Evolutionary conservation across 2,888 invertebrate genomes (phyloP).

Genomic region (Mongoloraphidia duomilia): DNA sequence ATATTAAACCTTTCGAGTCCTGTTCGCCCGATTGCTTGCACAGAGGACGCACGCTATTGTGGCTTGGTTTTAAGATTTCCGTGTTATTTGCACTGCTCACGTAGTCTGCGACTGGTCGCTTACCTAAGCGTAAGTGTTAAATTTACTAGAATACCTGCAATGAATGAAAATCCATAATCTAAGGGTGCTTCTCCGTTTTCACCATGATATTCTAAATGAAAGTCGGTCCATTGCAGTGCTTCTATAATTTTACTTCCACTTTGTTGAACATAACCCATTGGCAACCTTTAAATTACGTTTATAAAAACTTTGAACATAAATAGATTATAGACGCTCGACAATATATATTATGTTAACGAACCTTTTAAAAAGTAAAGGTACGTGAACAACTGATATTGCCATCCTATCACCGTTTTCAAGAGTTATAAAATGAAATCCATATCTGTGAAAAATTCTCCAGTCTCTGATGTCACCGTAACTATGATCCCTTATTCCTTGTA

Average conservation of each 20-base stretch:
- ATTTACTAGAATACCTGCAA: constrained; percentile 31
- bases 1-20: too few species aligned
- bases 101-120: too few species aligned
- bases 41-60: too few species aligned
- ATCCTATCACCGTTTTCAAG: constrained; percentile 55
- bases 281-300: constrained; percentile 32
- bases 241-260: constrained; percentile 26
- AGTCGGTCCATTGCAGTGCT: constrained; percentile 33
- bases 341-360: constrained; percentile 8
- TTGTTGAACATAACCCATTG: constrained; percentile 45
- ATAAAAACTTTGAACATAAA: not conserved
- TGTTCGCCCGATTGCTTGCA: constrained; percentile 10
- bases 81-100: too few species aligned
- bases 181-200: constrained; percentile 40
- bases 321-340: constrained; percentile 5
- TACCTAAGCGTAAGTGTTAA: too few species aligned
- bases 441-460: constrained; percentile 53
- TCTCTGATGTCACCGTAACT: constrained; percentile 46
- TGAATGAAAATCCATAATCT: constrained; percentile 46
- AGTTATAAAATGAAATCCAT: constrained; percentile 52
- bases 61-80: too few species aligned
- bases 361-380: constrained; percentile 40
- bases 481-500: constrained; percentile 54
- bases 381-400: constrained; percentile 52
- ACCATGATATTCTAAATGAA: constrained; percentile 44